Base-by-base conservation (phyloP, 2,888 invertebrate genomes). In the Calliscelio sp. region DNA sequence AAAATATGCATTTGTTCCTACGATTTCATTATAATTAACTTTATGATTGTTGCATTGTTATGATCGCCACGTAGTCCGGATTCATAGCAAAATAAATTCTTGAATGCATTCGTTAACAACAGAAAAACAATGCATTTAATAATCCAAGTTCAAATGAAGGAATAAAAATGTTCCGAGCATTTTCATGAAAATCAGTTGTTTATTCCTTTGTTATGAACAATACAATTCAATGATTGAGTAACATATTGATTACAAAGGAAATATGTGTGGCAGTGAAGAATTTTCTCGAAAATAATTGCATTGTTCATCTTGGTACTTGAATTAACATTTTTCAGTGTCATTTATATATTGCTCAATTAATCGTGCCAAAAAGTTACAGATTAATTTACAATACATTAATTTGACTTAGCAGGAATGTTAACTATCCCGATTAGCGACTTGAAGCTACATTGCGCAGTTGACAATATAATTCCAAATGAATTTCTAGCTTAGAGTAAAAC, bases 341-440 rank as follows among this genome's bases (percentile, higher is more conserved):
- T 61, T 61, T 73, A 51, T 38, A 28, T 20, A 73, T 24, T 16
- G 35, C 28, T 46, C 59, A 35, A 61, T 74, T 51, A 24, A 38
- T 41, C 46, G 41, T 24, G 49, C 28, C 28, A 57, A 66, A 55
- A 75, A 66, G 55, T 75, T 66, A 44, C 46, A 65, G 55, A 75
- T 75, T 55, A 75, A 75, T 75, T 75, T 75, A 46, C 75, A 66
- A 57, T 66, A 75, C 75, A 66, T 75, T 66, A 66, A 75, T 75
- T 75, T 66, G 46, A 55, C 65, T 55, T 57, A 51, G 57, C 51
- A 24, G 66, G 46, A 66, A 65, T 65, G 65, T 75, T 75, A 75
- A 75, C 75, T 66, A 65, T 75, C 59, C 46, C 16, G 44, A 46
- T 53, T 65, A 66, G 57, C 46, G 22, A 66, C 46, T 75, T 18